phyloP scores from a whole-genome alignment of 1,140 invertebrate genomes.

The Frieseomelitta varia region DNA sequence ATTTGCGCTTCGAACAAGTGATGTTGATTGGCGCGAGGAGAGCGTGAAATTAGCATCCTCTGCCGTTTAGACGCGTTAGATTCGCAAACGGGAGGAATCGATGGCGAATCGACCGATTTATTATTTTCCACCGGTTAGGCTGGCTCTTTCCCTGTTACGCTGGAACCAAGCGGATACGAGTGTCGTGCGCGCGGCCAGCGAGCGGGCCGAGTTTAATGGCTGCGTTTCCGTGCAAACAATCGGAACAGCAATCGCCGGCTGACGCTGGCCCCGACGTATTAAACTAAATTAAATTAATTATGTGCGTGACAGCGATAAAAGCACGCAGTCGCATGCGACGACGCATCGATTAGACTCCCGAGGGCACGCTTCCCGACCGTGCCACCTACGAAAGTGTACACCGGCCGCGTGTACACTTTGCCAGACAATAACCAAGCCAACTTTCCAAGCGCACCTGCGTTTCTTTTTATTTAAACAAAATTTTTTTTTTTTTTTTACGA shows the following conservation, averaged over 20 bases:
- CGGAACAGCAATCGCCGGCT: conserved; percentile 75
- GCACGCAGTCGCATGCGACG: conserved; percentile 79
- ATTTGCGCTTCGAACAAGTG: not conserved
- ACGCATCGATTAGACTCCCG: conserved; percentile 77
- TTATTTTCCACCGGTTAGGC: conserved; percentile 12
- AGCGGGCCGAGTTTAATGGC: conserved; percentile 62
- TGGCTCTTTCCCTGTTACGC: not conserved
- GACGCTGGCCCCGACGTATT: conserved; percentile 75
- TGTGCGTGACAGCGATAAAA: conserved; percentile 82
- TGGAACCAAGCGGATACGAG: conserved; percentile 53
- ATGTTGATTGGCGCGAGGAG: not conserved
- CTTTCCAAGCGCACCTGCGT: conserved; percentile 52
- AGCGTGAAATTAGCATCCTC: not conserved
- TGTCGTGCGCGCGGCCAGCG: conserved; percentile 50
- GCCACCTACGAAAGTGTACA: conserved; percentile 24
- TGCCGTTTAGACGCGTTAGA: not conserved
- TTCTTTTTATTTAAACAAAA: not conserved
- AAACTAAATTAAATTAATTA: conserved; percentile 83
- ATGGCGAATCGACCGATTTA: conserved; percentile 45
- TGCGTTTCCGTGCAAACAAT: conserved; percentile 80
- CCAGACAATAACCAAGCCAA: conserved; percentile 48
- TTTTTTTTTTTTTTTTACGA: not conserved
- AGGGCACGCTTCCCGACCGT: conserved; percentile 69
- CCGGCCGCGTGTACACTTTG: conserved; percentile 17
- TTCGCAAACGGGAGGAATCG: not conserved